Conservation (phyloP, 2,113 vertebrate genomes). For the Boulengeromyrus knoepffleri region DNA sequence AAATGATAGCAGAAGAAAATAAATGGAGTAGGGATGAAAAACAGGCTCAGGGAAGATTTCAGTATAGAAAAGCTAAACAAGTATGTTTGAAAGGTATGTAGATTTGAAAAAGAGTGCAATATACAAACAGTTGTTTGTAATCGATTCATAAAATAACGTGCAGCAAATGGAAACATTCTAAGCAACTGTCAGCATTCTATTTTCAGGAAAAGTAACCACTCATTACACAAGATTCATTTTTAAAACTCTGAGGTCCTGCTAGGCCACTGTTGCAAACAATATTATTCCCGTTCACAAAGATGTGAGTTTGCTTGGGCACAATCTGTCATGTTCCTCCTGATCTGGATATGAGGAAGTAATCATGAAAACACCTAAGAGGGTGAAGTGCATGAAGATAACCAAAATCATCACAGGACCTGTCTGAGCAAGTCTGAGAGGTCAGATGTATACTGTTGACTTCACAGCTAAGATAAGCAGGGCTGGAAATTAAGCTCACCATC, state of each 20-base stretch:
- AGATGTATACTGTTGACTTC: neutral
- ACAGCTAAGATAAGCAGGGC: neutral
- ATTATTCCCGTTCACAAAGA: neutral
- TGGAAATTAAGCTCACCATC: neutral
- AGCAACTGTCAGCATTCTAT: neutral
- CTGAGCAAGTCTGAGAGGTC: neutral
- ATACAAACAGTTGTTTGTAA: neutral
- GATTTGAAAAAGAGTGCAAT: neutral
- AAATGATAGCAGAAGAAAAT: constrained; percentile 61
- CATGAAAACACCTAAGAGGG: neutral
- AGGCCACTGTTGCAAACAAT: neutral
- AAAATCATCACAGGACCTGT: neutral
- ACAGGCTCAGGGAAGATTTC: constrained; percentile 17
- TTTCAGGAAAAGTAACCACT: neutral
- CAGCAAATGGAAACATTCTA: neutral
- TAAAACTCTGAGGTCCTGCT: neutral
- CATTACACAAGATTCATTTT: neutral
- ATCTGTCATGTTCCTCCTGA: neutral
- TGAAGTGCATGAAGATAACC: neutral
- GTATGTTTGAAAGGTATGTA: neutral
- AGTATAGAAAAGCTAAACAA: neutral
- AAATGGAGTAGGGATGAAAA: constrained; percentile 19
- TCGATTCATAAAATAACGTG: neutral
- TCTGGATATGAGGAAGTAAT: neutral
- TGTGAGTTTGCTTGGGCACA: neutral